phyloP scores from a whole-genome alignment of 2,113 vertebrate genomes.

The Tauraco erythrolophus region DNA sequence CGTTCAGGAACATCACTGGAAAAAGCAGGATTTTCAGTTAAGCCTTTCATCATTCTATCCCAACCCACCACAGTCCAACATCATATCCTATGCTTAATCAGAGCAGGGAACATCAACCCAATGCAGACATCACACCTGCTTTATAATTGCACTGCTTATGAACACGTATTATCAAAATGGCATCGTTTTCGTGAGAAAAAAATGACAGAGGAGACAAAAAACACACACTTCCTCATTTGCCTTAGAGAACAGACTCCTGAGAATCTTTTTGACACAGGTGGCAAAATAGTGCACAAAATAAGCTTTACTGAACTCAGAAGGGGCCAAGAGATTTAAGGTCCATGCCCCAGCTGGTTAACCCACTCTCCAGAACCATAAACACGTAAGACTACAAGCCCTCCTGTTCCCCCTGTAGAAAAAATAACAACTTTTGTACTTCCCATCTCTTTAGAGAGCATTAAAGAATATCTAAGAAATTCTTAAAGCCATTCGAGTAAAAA shows the following conservation, averaged over 20 bases:
- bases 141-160: neutral
- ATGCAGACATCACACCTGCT: neutral
- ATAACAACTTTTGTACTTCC: neutral
- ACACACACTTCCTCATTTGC: neutral
- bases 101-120: neutral
- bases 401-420: neutral
- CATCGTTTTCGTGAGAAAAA: too few species aligned
- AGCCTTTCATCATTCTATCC: neutral
- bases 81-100: neutral
- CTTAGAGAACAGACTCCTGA: neutral
- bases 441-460: neutral
- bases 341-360: neutral
- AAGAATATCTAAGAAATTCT: neutral
- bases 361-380: neutral
- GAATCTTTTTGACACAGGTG: neutral
- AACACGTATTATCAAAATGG: neutral
- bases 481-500: neutral
- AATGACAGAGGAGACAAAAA: too few species aligned
- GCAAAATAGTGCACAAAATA: neutral
- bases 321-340: neutral
- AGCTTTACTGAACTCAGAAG: neutral
- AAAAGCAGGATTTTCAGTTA: neutral
- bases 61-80: neutral
- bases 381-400: neutral
- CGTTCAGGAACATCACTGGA: neutral